Percentiles rank a stretch among this genome's conserved stretches.
Conservation (phyloP, 2,797 vertebrate species). For the Percopsis omiscomaycus region DNA sequence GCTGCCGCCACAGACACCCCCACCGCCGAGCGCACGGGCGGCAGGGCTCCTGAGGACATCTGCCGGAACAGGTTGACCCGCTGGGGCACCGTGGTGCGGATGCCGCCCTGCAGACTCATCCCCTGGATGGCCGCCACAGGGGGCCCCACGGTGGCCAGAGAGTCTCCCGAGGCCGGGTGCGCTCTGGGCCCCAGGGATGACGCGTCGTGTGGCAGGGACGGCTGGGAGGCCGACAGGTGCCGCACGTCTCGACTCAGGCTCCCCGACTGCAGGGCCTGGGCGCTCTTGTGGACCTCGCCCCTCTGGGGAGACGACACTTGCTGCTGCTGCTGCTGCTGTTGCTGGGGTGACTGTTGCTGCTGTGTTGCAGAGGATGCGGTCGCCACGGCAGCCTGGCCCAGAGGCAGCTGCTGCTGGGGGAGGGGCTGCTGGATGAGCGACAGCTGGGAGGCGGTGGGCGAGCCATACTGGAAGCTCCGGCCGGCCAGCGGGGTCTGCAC, state of each 20-base stretch:
- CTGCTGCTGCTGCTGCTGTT: slow-evolving; percentile 52
- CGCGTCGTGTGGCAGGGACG: slow-evolving; percentile 93
- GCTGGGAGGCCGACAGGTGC: slow-evolving; percentile 95
- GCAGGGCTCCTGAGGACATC: slow-evolving; percentile 96
- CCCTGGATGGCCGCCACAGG: slow-evolving; percentile 77
- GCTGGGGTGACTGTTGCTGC: slow-evolving; percentile 58
- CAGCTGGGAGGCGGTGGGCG: slow-evolving; percentile 90
- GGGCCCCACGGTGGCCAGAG: slow-evolving; percentile 87
- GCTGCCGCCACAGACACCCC: slow-evolving; percentile 73
- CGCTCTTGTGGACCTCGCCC: slow-evolving; percentile 89
- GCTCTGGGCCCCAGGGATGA: slow-evolving; percentile 85
- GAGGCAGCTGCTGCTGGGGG: slow-evolving; percentile 59
- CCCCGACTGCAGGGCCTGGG: slow-evolving; percentile 90
- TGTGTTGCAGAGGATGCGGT: slow-evolving; percentile 44
- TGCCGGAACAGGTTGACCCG: slow-evolving; percentile 92
- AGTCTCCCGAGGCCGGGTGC: slow-evolving; percentile 91
- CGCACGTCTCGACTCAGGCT: slow-evolving; percentile 91
- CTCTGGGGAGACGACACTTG: slow-evolving; percentile 84
- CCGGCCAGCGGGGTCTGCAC: slow-evolving; percentile 90
- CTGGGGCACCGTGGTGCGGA: slow-evolving; percentile 86
- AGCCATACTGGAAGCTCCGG: slow-evolving; percentile 94
- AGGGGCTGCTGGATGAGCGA: slow-evolving; percentile 86
- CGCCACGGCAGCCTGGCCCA: slow-evolving; percentile 50
- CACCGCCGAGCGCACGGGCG: slow-evolving; percentile 79
- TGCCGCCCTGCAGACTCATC: slow-evolving; percentile 79